Evolutionary conservation across 64 coral and sea anemone species (phyloP).

Genomic region (Montipora capricornis): DNA sequence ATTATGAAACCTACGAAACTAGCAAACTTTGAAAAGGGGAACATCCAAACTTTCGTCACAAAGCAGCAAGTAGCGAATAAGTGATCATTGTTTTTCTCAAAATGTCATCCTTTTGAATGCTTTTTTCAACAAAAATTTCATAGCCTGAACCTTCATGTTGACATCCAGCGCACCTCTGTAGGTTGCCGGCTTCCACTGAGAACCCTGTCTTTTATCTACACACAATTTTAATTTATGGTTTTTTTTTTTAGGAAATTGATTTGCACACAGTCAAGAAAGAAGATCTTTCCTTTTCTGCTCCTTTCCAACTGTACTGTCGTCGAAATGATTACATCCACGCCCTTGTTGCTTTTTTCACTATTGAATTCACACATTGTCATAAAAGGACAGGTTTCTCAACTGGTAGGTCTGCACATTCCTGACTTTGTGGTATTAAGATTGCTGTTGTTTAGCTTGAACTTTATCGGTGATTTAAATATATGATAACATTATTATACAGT

Average conservation of each 20-base stretch:
- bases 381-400: slow-evolving; percentile 95
- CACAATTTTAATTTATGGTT: not conserved
- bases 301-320: slow-evolving; percentile 84
- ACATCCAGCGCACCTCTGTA: no score
- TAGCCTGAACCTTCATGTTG: no score
- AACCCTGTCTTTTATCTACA: not conserved
- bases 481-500: no score
- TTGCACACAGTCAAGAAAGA: slow-evolving; percentile 96
- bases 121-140: no score
- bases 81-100: no score
- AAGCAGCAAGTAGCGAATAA: no score
- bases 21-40: no score
- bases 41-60: no score
- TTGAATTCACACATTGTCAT: slow-evolving; percentile 97
- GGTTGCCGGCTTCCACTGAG: no score
- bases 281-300: slow-evolving; percentile 86
- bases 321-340: slow-evolving; percentile 96
- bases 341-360: slow-evolving; percentile 92
- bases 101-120: no score
- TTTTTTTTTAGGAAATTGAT: slow-evolving; percentile 85
- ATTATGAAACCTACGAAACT: no score
- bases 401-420: slow-evolving; percentile 35
- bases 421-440: not conserved
- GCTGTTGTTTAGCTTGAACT: no score
- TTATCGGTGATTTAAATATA: not conserved